These are phyloP conservation scores for Tetropium fuscum DNA, from an alignment of 2,888 invertebrate species.

Conservation along the genomic window DNA sequence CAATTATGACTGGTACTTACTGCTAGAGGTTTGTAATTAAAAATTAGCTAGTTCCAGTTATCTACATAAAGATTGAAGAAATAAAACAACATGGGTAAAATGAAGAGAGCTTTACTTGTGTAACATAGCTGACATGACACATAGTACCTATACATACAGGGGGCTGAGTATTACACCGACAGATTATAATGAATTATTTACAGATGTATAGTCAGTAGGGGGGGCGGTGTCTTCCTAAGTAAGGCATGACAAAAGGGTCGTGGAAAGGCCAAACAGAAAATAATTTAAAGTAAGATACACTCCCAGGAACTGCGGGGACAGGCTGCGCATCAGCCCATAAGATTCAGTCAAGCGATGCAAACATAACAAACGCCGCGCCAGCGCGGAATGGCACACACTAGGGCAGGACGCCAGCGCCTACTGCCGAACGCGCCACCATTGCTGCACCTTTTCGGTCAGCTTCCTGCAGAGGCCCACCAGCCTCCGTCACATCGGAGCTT, in stretches of 20 bases:
- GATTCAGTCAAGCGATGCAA: slow-evolving; percentile 65
- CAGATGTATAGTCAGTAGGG: slow-evolving; percentile 46
- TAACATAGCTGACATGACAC: slow-evolving; percentile 67
- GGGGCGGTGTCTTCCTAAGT: slow-evolving; percentile 61
- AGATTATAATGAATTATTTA: slow-evolving; percentile 57
- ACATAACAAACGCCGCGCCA: slow-evolving; percentile 64
- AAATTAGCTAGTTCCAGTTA: too few species aligned
- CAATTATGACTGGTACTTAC: too few species aligned
- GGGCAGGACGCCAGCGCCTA: slow-evolving; percentile 59
- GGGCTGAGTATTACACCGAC: slow-evolving; percentile 65
- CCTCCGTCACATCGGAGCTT: slow-evolving; percentile 93
- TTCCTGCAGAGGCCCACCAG: slow-evolving; percentile 91
- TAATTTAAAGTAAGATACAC: slow-evolving; percentile 44
- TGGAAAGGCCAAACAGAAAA: slow-evolving; percentile 57
- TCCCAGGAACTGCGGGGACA: slow-evolving; percentile 58
- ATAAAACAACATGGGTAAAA: too few species aligned
- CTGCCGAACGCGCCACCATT: slow-evolving; percentile 89
- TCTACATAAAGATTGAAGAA: too few species aligned
- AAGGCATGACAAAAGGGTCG: slow-evolving; percentile 62
- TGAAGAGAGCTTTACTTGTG: slow-evolving; percentile 67
- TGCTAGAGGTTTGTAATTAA: too few species aligned
- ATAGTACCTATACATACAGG: slow-evolving; percentile 66
- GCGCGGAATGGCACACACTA: slow-evolving; percentile 60
- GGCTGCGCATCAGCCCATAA: slow-evolving; percentile 56
- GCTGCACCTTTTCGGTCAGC: slow-evolving; percentile 85